phyloP scores from a whole-genome alignment of 1,140 invertebrate species.

The Caligus rogercresseyi region DNA sequence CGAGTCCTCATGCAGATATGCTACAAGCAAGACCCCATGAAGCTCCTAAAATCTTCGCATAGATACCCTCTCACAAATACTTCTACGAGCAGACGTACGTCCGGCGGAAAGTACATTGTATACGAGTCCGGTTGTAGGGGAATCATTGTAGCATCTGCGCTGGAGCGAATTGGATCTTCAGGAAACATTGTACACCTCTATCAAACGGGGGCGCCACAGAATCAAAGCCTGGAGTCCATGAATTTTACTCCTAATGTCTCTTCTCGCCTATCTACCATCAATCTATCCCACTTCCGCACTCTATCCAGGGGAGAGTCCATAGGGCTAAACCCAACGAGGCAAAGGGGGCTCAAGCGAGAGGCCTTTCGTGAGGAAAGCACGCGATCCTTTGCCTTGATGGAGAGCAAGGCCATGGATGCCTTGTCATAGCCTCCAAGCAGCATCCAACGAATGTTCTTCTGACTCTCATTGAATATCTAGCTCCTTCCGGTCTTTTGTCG shows the following conservation, averaged over 20 bases:
- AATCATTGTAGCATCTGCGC: slow-evolving; percentile 55
- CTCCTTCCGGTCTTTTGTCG: slow-evolving; percentile 60
- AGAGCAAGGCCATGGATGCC: slow-evolving; percentile 41
- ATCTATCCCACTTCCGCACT: slow-evolving; percentile 13
- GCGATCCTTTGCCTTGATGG: slow-evolving; percentile 10
- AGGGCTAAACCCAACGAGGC: background rate
- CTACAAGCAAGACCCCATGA: slow-evolving; percentile 49
- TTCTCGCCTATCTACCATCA: background rate
- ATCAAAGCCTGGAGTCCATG: slow-evolving; percentile 20
- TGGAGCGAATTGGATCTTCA: slow-evolving; percentile 43
- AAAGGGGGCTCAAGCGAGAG: background rate
- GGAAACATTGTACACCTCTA: slow-evolving; percentile 53
- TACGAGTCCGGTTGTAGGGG: slow-evolving; percentile 73
- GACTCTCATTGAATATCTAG: slow-evolving; percentile 51
- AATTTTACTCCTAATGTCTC: slow-evolving; percentile 30
- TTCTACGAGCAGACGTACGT: slow-evolving; percentile 58
- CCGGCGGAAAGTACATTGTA: slow-evolving; percentile 56
- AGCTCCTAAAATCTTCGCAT: slow-evolving; percentile 55
- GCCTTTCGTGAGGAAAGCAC: background rate
- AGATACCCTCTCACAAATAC: slow-evolving; percentile 69
- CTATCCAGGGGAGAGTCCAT: slow-evolving; percentile 1
- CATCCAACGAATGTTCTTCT: slow-evolving; percentile 59
- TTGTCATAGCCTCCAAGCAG: slow-evolving; percentile 61
- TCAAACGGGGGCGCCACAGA: slow-evolving; percentile 23
- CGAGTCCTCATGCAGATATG: slow-evolving; percentile 54